Conservation (phyloP, 1,140 invertebrate genomes). For the Oncopodura yosiiana region DNA sequence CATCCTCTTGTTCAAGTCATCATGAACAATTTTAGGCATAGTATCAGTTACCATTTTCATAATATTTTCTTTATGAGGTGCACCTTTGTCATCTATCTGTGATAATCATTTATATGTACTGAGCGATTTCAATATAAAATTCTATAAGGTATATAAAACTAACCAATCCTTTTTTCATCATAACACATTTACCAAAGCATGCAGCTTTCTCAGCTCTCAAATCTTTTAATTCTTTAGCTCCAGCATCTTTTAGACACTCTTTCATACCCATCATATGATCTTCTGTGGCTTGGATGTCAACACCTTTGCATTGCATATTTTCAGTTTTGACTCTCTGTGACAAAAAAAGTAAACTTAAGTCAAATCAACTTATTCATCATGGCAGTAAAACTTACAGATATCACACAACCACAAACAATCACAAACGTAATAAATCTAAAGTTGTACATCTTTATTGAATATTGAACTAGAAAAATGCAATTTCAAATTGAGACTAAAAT, state of each 20-base stretch:
- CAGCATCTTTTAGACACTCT: slow-evolving; percentile 12
- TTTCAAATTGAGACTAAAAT: no score
- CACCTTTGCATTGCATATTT: slow-evolving; percentile 2
- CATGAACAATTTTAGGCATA: slow-evolving; percentile 17
- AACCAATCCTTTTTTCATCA: slow-evolving; percentile 13
- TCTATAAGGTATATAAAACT: neutral
- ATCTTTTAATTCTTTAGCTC: slow-evolving; percentile 10
- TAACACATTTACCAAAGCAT: slow-evolving; percentile 25
- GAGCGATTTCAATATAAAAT: neutral
- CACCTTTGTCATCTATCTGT: slow-evolving; percentile 20
- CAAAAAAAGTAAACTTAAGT: no score
- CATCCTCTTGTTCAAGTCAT: slow-evolving; percentile 11
- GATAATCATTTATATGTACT: neutral
- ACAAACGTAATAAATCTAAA: no score
- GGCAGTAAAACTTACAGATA: no score
- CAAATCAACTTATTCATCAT: no score
- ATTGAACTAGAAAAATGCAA: no score
- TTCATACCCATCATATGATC: slow-evolving; percentile 15
- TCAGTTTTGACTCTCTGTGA: neutral
- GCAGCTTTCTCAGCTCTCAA: slow-evolving; percentile 7
- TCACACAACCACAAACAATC: no score
- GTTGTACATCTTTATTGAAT: no score
- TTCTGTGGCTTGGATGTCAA: neutral
- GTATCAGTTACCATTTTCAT: slow-evolving; percentile 8
- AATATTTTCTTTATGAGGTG: slow-evolving; percentile 23